phyloP scores from a whole-genome alignment of 1,140 invertebrate genomes.

The Ceratina japonica region DNA sequence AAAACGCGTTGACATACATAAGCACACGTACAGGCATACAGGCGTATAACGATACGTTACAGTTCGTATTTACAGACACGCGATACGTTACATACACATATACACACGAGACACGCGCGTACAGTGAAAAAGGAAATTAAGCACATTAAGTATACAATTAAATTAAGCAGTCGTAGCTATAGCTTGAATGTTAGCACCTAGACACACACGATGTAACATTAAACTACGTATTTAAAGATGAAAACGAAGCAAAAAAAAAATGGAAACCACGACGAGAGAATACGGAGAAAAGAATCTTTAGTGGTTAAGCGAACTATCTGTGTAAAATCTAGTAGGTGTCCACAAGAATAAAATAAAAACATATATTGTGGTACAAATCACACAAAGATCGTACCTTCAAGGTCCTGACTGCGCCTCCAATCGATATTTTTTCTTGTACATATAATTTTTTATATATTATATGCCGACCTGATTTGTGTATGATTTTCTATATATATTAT shows the following conservation, averaged over 20 bases:
- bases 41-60: background rate
- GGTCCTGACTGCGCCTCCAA: constrained; percentile 41
- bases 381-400: constrained; percentile 59
- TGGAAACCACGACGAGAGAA: constrained; percentile 18
- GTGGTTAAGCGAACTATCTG: constrained; percentile 78
- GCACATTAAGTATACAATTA: constrained; percentile 79
- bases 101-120: constrained; percentile 14
- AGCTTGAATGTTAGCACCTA: constrained; percentile 79
- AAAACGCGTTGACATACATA: constrained; percentile 14
- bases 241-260: background rate
- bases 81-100: constrained; percentile 22
- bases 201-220: constrained; percentile 78
- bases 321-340: constrained; percentile 80
- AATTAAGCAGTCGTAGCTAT: constrained; percentile 76
- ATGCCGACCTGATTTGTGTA: constrained; percentile 36
- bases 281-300: constrained; percentile 67
- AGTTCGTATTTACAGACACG: constrained; percentile 42
- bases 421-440: constrained; percentile 26
- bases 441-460: constrained; percentile 22
- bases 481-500: constrained; percentile 26
- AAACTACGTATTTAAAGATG: constrained; percentile 78
- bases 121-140: constrained; percentile 66
- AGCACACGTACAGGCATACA: constrained; percentile 44
- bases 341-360: constrained; percentile 80
- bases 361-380: constrained; percentile 80